These are phyloP conservation scores for Artibeus jamaicensis DNA, from an alignment of 2,797 vertebrate species.

Conservation along the genomic window DNA sequence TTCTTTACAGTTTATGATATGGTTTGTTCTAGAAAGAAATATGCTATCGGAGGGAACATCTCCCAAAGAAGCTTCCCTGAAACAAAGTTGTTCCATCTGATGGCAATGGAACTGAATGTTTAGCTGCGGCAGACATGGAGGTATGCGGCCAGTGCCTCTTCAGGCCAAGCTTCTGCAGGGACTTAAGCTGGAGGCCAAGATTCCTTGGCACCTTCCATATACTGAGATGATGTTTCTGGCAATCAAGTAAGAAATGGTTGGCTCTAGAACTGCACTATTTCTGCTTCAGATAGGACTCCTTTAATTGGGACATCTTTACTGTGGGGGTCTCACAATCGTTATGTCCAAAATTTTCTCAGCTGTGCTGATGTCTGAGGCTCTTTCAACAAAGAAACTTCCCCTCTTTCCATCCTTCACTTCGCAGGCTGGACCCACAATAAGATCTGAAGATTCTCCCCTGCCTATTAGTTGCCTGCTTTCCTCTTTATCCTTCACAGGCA, in stretches of 20 bases:
- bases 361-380: not conserved
- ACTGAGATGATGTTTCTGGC: not conserved
- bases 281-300: not conserved
- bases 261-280: not conserved
- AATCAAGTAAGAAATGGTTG: not conserved
- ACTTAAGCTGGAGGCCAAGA: not conserved
- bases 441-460: not conserved
- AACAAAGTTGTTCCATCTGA: not conserved
- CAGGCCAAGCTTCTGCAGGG: not conserved
- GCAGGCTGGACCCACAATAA: too few species aligned
- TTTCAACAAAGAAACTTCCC: not conserved
- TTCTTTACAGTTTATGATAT: not conserved
- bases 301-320: not conserved
- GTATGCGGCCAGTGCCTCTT: not conserved
- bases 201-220: not conserved
- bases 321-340: not conserved
- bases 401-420: not conserved
- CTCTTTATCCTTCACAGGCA: not conserved
- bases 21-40: not conserved
- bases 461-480: not conserved
- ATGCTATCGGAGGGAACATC: not conserved
- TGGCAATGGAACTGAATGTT: not conserved
- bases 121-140: not conserved
- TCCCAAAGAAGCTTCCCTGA: not conserved
- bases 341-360: not conserved